phyloP scores from a whole-genome alignment of 2,797 vertebrate genomes.

The Pangasius krempfi region DNA sequence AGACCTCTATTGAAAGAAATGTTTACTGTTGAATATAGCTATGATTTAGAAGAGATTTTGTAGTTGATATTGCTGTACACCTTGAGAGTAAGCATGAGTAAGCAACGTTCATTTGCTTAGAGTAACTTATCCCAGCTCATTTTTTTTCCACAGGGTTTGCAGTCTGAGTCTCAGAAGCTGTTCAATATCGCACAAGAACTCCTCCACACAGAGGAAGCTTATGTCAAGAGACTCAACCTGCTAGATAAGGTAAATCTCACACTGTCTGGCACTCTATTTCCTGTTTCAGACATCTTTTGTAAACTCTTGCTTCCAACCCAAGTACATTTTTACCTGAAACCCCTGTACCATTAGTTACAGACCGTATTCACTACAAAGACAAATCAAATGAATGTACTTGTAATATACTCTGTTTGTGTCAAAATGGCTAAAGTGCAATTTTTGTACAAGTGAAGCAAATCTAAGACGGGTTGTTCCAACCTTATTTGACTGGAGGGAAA shows the following conservation, averaged over 20 bases:
- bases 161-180: constrained; percentile 86
- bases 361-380: neutral
- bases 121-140: neutral
- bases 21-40: neutral
- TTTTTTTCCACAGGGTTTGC: constrained; percentile 35
- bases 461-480: neutral
- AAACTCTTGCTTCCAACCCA: neutral
- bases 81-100: neutral
- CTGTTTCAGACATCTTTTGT: constrained; percentile 3
- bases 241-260: constrained; percentile 88
- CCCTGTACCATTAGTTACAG: neutral
- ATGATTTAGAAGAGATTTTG: neutral
- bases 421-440: neutral
- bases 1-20: neutral
- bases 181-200: constrained; percentile 95
- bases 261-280: neutral
- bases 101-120: neutral
- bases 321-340: neutral
- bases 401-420: neutral
- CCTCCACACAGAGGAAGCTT: constrained; percentile 93
- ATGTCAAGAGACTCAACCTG: constrained; percentile 91
- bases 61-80: neutral
- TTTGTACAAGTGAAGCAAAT: neutral
- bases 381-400: neutral
- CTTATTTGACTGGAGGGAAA: neutral